Evolutionary conservation across 2,797 vertebrate genomes (phyloP).

Genomic region (Esox lucius): DNA sequence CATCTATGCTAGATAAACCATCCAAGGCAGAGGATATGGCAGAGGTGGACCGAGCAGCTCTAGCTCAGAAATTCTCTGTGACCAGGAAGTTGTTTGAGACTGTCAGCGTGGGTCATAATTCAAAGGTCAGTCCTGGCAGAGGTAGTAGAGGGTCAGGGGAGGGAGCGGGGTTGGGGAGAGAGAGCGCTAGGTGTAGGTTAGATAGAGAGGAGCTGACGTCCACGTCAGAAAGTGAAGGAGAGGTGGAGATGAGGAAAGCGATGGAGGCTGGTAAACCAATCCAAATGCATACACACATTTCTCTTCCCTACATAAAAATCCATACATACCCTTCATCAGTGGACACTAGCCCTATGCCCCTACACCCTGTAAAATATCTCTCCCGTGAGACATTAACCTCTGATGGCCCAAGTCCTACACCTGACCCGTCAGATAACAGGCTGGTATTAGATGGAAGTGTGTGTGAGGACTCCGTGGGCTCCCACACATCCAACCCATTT

Average conservation of each 20-base stretch:
- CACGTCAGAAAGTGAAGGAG: slow-evolving; percentile 24
- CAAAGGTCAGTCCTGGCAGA: slow-evolving; percentile 24
- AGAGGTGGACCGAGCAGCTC: slow-evolving; percentile 81
- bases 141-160: slow-evolving; percentile 15
- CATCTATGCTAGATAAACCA: slow-evolving; percentile 61
- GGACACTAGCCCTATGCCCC: slow-evolving; percentile 2
- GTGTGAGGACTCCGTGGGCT: slow-evolving; percentile 24
- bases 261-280: slow-evolving; percentile 31
- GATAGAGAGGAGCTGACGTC: slow-evolving; percentile 43
- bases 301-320: slow-evolving; percentile 14
- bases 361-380: not conserved
- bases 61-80: slow-evolving; percentile 90
- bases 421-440: not conserved
- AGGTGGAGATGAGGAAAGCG: slow-evolving; percentile 37
- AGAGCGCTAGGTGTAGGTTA: slow-evolving; percentile 34
- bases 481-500: not conserved
- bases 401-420: slow-evolving; percentile 7
- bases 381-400: not conserved
- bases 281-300: slow-evolving; percentile 42
- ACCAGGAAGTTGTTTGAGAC: slow-evolving; percentile 87
- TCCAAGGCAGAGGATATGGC: slow-evolving; percentile 73
- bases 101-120: slow-evolving; percentile 30
- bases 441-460: not conserved
- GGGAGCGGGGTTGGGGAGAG: slow-evolving; percentile 17
- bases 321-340: slow-evolving; percentile 7